Percentiles rank a stretch among this genome's conserved stretches.
Evolutionary conservation across 1,140 invertebrate species (phyloP).

Genomic region (Euura lappo): DNA sequence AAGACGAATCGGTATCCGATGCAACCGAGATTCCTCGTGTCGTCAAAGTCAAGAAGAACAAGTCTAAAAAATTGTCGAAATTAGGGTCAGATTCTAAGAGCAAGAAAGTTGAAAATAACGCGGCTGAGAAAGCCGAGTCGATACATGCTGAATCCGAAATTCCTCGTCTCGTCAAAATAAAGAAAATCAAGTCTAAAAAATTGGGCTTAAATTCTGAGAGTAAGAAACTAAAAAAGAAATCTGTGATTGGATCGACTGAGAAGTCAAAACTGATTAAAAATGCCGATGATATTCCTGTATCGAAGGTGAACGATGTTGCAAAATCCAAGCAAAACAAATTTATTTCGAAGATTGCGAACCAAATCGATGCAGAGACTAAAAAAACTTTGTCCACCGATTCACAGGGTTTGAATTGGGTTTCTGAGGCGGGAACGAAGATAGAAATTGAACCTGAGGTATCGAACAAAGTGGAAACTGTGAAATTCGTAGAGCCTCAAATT

Average conservation of each 20-base stretch:
- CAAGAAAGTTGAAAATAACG: not conserved
- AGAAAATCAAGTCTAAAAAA: not conserved
- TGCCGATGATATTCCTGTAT: constrained; percentile 10
- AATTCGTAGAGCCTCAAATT: too few relatives aligned
- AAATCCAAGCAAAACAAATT: not conserved
- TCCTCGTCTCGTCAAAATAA: not conserved
- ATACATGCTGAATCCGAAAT: not conserved
- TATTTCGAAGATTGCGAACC: not conserved
- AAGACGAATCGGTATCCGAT: constrained; percentile 1
- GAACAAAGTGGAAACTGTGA: too few relatives aligned
- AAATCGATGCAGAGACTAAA: not conserved
- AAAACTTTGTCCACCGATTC: not conserved
- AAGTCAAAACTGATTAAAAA: not conserved
- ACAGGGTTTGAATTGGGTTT: not conserved
- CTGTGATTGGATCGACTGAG: not conserved
- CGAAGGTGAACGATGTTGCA: not conserved
- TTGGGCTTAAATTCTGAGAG: not conserved
- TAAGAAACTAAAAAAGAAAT: not conserved
- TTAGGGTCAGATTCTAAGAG: too few relatives aligned
- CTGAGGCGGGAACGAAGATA: too few relatives aligned
- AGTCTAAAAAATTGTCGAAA: not conserved
- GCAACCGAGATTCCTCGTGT: not conserved
- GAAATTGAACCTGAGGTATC: too few relatives aligned
- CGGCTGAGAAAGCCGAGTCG: not conserved
- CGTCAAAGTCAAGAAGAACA: not conserved